These are phyloP conservation scores for Accipiter cooperii DNA, from an alignment of 2,113 vertebrate genomes.

Conservation along the genomic window DNA sequence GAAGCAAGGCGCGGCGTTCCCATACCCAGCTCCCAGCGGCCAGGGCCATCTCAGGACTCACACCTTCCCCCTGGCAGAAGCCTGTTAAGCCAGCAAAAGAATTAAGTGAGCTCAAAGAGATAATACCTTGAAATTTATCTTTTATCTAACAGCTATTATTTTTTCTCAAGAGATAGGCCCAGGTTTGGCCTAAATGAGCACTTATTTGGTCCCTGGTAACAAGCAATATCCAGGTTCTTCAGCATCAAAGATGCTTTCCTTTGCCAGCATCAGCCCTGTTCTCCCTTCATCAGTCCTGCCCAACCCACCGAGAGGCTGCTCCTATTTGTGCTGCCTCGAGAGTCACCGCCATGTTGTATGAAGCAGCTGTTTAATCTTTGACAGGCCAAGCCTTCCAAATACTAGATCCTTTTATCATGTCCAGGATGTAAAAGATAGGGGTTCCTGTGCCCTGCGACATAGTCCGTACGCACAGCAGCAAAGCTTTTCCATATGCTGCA, in stretches of 20 bases:
- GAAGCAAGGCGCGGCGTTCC: rapidly evolving
- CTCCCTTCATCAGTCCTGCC: background rate
- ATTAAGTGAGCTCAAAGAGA: background rate
- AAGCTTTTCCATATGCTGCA: background rate
- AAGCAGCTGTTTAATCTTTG: background rate
- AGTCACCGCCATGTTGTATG: background rate
- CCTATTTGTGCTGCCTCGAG: background rate
- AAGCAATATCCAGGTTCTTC: background rate
- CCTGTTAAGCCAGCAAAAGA: background rate
- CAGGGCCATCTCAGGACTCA: background rate
- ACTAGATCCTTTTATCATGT: background rate
- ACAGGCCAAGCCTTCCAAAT: background rate
- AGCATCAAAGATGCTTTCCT: background rate
- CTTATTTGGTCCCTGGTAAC: background rate
- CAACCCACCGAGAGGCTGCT: background rate
- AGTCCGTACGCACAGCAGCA: background rate
- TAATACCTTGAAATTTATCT: background rate
- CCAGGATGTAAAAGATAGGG: background rate
- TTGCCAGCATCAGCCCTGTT: background rate
- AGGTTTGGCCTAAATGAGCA: background rate
- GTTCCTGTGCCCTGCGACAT: background rate
- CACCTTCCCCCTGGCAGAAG: background rate
- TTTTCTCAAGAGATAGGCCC: background rate
- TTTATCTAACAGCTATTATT: background rate
- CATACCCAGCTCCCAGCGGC: background rate